These are phyloP conservation scores for Tachina grossa DNA, from an alignment of 2,888 invertebrate species.

Conservation along the genomic window DNA sequence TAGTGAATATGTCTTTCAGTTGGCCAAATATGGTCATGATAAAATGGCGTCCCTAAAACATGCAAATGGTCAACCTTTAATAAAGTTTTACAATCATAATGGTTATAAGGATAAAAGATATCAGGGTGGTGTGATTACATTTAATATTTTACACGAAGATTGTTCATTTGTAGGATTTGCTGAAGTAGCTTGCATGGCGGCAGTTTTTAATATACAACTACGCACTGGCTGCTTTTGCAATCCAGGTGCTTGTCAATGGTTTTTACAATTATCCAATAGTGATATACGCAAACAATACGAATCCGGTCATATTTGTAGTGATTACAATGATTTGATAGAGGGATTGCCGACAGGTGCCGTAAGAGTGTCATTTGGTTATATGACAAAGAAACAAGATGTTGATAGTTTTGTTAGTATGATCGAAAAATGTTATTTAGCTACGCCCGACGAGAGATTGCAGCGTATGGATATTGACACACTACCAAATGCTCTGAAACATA, in stretches of 20 bases:
- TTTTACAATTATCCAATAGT: conserved; percentile 87
- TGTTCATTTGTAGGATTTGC: conserved; percentile 93
- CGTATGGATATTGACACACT: conserved; percentile 74
- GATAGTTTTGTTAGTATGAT: conserved; percentile 89
- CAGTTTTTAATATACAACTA: conserved; percentile 92
- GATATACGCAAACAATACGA: conserved; percentile 90
- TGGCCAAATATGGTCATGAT: conserved; percentile 89
- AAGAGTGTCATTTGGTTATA: conserved; percentile 95
- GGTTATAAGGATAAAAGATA: conserved; percentile 85
- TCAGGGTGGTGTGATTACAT: conserved; percentile 95
- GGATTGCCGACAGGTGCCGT: conserved; percentile 96
- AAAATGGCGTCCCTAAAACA: conserved; percentile 87
- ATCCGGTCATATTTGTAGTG: conserved; percentile 96
- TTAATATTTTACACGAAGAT: conserved; percentile 91
- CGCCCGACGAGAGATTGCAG: conserved; percentile 74
- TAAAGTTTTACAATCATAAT: conserved; percentile 89
- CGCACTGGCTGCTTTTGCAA: conserved; percentile 99
- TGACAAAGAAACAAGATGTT: conserved; percentile 90
- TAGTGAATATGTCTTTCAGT: conserved; percentile 88
- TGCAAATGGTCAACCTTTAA: conserved; percentile 88
- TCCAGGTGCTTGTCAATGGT: conserved; percentile 95
- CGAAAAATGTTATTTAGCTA: conserved; percentile 87
- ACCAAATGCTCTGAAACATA: conserved; percentile 76
- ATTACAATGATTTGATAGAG: conserved; percentile 91
- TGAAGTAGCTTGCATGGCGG: conserved; percentile 95